Evolutionary conservation across 2,888 invertebrate species (phyloP).

Genomic region (Acronicta leporina): DNA sequence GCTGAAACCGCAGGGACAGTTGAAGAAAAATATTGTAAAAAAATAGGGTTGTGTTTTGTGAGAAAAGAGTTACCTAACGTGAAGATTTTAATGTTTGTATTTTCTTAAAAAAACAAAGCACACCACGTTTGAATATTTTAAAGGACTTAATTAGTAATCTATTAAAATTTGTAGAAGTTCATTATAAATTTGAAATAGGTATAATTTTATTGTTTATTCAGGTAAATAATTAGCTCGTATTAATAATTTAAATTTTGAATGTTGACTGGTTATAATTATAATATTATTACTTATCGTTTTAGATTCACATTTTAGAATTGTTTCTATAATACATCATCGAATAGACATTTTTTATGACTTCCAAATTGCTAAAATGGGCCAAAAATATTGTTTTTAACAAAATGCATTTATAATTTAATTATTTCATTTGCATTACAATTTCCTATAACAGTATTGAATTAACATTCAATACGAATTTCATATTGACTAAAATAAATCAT

Average conservation of each 20-base stretch:
- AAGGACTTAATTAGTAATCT: slow-evolving; percentile 8
- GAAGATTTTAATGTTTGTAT: not conserved
- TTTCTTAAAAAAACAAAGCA: slow-evolving; percentile 25
- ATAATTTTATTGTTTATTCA: slow-evolving; percentile 22
- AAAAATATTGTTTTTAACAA: slow-evolving; percentile 38
- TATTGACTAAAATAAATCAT: not conserved
- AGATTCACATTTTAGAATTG: slow-evolving; percentile 31
- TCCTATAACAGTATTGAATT: slow-evolving; percentile 15
- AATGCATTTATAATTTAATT: slow-evolving; percentile 55
- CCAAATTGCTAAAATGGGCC: slow-evolving; percentile 45
- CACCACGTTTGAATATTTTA: slow-evolving; percentile 23
- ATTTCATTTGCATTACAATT: slow-evolving; percentile 30
- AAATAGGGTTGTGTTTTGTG: not conserved
- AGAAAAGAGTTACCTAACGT: slow-evolving; percentile 10
- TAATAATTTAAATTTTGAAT: slow-evolving; percentile 40
- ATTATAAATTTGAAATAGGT: slow-evolving; percentile 35
- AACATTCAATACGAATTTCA: slow-evolving; percentile 15
- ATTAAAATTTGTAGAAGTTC: slow-evolving; percentile 30
- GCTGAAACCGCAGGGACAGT: slow-evolving; percentile 1
- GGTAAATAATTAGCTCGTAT: slow-evolving; percentile 24
- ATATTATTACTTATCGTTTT: slow-evolving; percentile 36
- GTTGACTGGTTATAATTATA: slow-evolving; percentile 49
- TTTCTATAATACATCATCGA: slow-evolving; percentile 31
- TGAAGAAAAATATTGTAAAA: slow-evolving; percentile 6
- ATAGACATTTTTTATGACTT: slow-evolving; percentile 41